Evolutionary conservation across 2,797 vertebrate species (phyloP).

Genomic region (Muraenolepis orangiensis): DNA sequence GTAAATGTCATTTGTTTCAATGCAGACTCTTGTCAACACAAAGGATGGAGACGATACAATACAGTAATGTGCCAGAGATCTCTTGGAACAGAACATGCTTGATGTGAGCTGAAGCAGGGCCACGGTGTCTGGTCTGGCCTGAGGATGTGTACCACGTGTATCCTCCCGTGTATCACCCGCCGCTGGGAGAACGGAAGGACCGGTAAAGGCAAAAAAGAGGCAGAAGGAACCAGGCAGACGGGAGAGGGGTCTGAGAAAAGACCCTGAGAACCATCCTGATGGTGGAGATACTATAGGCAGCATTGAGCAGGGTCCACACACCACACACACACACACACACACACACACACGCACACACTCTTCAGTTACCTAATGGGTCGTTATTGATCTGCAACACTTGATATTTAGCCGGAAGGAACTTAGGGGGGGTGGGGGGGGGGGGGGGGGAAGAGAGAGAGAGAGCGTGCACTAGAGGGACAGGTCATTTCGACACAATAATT

Average conservation of each 20-base stretch:
- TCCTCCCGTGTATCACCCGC: no score
- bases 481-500: no score
- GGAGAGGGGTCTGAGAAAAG: not conserved
- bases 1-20: no score
- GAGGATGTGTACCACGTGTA: no score
- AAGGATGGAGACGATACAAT: no score
- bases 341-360: not conserved
- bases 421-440: not conserved
- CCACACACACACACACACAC: no score
- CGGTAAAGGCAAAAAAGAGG: constrained; percentile 24
- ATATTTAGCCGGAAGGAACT: not conserved
- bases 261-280: constrained; percentile 6
- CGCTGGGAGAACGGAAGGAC: no score
- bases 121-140: no score
- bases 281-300: constrained; percentile 14
- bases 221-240: constrained; percentile 11
- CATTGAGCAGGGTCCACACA: not conserved
- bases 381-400: constrained; percentile 3
- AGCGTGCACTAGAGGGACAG: not conserved
- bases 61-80: not conserved
- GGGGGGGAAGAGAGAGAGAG: not conserved
- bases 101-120: no score
- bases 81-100: not conserved
- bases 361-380: constrained; percentile 13
- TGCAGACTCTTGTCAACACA: no score